Evolutionary conservation across 1,140 invertebrate genomes (phyloP).

Genomic region (Anastrepha obliqua): DNA sequence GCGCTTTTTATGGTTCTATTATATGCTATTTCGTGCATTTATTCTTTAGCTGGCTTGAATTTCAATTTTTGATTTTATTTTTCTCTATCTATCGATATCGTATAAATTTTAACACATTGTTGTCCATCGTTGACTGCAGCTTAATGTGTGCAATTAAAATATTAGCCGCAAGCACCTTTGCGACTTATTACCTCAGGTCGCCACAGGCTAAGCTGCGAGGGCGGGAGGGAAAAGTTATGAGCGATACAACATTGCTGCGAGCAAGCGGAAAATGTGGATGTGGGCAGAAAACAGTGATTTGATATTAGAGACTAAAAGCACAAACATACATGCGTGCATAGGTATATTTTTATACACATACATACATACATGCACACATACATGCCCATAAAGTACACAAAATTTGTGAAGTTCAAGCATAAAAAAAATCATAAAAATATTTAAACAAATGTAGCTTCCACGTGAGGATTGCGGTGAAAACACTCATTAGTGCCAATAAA

Average conservation of each 20-base stretch:
- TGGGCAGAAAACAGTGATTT: not conserved
- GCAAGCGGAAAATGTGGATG: not conserved
- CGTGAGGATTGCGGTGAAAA: no score
- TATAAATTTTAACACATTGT: slow-evolving; percentile 50
- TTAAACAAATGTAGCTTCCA: no score
- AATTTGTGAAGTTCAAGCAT: not conserved
- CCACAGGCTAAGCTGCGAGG: slow-evolving; percentile 17
- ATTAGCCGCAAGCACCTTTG: slow-evolving; percentile 33
- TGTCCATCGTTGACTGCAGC: slow-evolving; percentile 36
- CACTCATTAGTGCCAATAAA: no score
- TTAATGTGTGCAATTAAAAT: slow-evolving; percentile 44
- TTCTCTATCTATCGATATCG: not conserved
- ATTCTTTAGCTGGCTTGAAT: slow-evolving; percentile 36
- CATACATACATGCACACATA: not conserved
- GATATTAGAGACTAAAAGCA: not conserved
- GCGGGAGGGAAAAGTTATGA: not conserved
- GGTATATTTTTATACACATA: not conserved
- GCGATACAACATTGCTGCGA: not conserved
- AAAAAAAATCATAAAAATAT: not conserved
- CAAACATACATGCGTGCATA: not conserved
- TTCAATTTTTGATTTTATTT: slow-evolving; percentile 39
- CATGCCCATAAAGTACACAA: not conserved
- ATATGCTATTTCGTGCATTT: slow-evolving; percentile 39
- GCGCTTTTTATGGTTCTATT: slow-evolving; percentile 39
- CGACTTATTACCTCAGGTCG: not conserved